phyloP scores from a whole-genome alignment of 1,140 invertebrate genomes.

The Coboldia fuscipes region DNA sequence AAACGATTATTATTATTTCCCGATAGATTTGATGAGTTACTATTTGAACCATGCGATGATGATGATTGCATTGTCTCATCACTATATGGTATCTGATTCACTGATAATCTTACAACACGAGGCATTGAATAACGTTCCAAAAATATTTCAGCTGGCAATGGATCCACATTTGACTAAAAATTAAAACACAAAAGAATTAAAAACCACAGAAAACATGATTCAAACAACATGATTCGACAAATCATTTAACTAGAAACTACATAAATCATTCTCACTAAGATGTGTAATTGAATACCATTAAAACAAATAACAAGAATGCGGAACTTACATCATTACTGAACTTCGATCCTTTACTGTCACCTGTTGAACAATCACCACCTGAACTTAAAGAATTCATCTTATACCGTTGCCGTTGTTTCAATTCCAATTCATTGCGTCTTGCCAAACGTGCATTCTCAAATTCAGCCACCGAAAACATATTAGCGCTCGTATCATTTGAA shows the following conservation, averaged over 20 bases:
- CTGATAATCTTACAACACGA: constrained; percentile 25
- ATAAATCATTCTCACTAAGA: background rate
- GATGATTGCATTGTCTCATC: constrained; percentile 19
- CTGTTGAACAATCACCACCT: constrained; percentile 18
- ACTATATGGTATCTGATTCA: constrained; percentile 9
- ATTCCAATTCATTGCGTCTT: constrained; percentile 20
- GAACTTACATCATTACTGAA: constrained; percentile 14
- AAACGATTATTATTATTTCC: background rate
- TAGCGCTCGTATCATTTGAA: constrained; percentile 20
- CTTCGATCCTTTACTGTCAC: constrained; percentile 20
- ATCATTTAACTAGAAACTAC: background rate
- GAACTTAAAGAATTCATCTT: constrained; percentile 10
- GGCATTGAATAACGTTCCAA: constrained; percentile 31
- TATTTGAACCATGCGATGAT: constrained; percentile 15
- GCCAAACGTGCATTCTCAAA: constrained; percentile 20
- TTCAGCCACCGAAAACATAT: constrained; percentile 21
- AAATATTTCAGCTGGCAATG: constrained; percentile 21
- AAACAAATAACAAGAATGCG: background rate
- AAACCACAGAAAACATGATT: background rate
- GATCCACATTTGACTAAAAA: constrained; percentile 10
- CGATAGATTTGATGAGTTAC: background rate
- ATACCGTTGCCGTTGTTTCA: constrained; percentile 13
- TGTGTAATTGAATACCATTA: background rate
- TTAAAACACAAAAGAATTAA: background rate
- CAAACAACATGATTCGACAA: background rate